phyloP scores from a whole-genome alignment of 2,113 vertebrate species.

The Pseudorhombus dupliciocellatus region DNA sequence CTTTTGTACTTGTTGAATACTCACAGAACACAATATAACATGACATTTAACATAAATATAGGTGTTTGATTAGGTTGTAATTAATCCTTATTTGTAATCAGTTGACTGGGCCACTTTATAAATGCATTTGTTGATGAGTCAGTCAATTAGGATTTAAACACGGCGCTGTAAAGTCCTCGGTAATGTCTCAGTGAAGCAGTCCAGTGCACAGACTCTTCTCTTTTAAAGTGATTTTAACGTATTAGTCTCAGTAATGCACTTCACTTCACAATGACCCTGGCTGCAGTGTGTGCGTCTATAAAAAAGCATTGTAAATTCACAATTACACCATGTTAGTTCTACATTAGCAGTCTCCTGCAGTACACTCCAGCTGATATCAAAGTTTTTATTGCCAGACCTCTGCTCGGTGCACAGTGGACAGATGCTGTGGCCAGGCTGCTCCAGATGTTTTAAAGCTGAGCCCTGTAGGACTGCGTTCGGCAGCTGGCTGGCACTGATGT shows the following conservation, averaged over 20 bases:
- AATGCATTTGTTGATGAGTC: no score
- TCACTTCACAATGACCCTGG: background rate
- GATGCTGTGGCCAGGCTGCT: slow-evolving; percentile 46
- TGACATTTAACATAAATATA: no score
- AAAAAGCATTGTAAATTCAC: slow-evolving; percentile 13
- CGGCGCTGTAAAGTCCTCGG: no score
- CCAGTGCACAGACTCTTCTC: background rate
- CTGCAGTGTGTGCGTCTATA: background rate
- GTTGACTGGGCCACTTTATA: no score
- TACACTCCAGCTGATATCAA: slow-evolving; percentile 36
- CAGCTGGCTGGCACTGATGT: slow-evolving; percentile 40
- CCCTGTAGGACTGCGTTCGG: slow-evolving; percentile 26
- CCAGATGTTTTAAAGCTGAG: slow-evolving; percentile 51
- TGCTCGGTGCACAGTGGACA: slow-evolving; percentile 30
- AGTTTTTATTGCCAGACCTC: slow-evolving; percentile 14
- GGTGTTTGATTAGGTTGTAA: no score
- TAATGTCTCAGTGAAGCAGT: background rate
- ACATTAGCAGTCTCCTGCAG: background rate
- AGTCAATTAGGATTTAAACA: no score
- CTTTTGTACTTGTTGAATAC: no score
- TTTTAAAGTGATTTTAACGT: slow-evolving; percentile 1
- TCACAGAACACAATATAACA: background rate
- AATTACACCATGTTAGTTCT: slow-evolving; percentile 33
- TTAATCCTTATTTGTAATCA: no score
- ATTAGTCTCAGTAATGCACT: slow-evolving; percentile 15